phyloP scores from a whole-genome alignment of 1,140 invertebrate genomes.

The Octopus bimaculoides region DNA sequence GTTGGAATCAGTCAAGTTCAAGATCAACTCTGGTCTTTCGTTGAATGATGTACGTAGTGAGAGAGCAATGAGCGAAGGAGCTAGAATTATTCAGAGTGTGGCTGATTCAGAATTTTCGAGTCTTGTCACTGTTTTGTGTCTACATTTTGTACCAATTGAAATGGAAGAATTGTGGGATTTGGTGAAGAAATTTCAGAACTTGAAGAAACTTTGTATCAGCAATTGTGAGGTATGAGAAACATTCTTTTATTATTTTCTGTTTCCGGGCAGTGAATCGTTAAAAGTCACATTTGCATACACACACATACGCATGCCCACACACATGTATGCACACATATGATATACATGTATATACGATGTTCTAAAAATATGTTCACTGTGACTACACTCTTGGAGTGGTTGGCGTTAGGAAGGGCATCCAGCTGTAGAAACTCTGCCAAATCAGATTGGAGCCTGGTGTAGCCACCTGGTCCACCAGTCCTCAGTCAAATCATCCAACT shows the following conservation, averaged over 20 bases:
- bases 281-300: too few species aligned
- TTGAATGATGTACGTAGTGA: conserved; percentile 43
- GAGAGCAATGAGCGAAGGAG: conserved; percentile 39
- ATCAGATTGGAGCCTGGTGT: too few species aligned
- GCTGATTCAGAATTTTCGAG: conserved; percentile 20
- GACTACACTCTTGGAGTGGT: too few species aligned
- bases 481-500: too few species aligned
- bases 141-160: conserved; percentile 48
- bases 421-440: too few species aligned
- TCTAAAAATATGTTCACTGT: too few species aligned
- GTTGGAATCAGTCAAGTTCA: conserved; percentile 42
- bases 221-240: conserved; percentile 45
- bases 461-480: too few species aligned
- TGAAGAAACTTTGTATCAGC: conserved; percentile 48
- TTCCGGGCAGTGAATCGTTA: too few species aligned
- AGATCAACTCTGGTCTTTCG: conserved; percentile 45
- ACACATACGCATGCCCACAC: too few species aligned
- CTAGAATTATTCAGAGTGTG: conserved; percentile 29
- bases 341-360: too few species aligned
- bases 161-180: conserved; percentile 48
- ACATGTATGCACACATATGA: too few species aligned
- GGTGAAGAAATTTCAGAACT: conserved; percentile 33
- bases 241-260: background rate
- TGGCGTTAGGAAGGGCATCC: too few species aligned
- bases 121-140: conserved; percentile 39